Evolutionary conservation across 2,113 vertebrate species (phyloP).

Genomic region (Solea senegalensis): DNA sequence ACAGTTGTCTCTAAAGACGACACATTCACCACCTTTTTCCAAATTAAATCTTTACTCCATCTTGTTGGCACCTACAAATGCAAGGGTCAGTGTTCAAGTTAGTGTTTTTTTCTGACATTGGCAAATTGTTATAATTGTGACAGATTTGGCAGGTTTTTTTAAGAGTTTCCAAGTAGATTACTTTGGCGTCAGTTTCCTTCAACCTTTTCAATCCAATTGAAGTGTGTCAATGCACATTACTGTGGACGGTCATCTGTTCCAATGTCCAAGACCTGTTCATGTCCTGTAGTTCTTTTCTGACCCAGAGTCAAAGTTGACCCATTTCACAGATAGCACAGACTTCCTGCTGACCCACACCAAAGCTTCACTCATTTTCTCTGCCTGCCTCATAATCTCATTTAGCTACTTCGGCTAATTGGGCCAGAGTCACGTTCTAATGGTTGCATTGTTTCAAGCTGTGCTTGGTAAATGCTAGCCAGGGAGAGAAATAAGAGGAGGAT

Average conservation of each 20-base stretch:
- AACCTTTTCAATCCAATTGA: conserved; percentile 41
- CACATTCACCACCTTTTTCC: neutral
- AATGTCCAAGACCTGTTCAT: conserved; percentile 30
- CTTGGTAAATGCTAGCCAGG: conserved; percentile 66
- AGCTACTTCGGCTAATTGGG: conserved; percentile 73
- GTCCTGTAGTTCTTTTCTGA: conserved; percentile 33
- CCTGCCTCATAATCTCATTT: conserved; percentile 60
- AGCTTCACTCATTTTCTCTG: conserved; percentile 39
- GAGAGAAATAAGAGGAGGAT: conserved; percentile 25
- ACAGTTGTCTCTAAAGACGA: too few species aligned
- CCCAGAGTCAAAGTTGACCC: conserved; percentile 35
- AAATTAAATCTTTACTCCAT: neutral
- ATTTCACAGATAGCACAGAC: conserved; percentile 36
- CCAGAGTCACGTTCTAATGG: conserved; percentile 81
- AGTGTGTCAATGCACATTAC: conserved; percentile 45
- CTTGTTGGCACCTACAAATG: neutral
- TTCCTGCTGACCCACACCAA: conserved; percentile 48
- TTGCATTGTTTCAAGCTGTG: conserved; percentile 71
- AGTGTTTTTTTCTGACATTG: too few species aligned
- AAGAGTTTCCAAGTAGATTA: conserved; percentile 27
- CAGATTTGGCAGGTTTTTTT: neutral
- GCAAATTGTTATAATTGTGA: too few species aligned
- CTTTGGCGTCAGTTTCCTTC: neutral
- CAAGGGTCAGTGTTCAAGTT: neutral
- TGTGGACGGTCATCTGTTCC: conserved; percentile 36